A percentile compares a stretch with the other conserved stretches of the same genome.
These are phyloP conservation scores for Phengaris alcon DNA, from an alignment of 2,888 invertebrate genomes.

Conservation along the genomic window DNA sequence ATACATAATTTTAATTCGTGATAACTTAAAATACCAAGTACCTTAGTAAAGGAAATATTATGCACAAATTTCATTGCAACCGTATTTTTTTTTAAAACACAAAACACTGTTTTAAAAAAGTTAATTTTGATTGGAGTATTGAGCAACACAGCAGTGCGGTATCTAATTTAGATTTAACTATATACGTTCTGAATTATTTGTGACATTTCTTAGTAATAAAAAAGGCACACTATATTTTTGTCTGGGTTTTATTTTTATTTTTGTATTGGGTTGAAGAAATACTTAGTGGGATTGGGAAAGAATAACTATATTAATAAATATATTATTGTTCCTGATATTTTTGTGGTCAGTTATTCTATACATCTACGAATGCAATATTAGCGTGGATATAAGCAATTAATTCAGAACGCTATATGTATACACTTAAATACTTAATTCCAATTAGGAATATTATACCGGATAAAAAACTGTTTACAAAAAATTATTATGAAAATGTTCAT, in stretches of 20 bases:
- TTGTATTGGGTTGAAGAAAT: background rate
- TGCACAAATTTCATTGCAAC: background rate
- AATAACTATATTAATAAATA: background rate
- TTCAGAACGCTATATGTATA: slow-evolving; percentile 13
- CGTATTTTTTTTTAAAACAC: background rate
- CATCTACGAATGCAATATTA: background rate
- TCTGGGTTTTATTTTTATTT: background rate
- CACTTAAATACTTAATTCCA: slow-evolving; percentile 21
- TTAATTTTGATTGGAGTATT: background rate
- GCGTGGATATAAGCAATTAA: background rate
- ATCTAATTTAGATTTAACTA: background rate
- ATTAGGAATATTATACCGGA: slow-evolving; percentile 25
- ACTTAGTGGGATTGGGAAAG: background rate
- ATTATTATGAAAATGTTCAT: slow-evolving; percentile 28
- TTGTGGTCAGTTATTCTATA: slow-evolving; percentile 6
- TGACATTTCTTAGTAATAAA: slow-evolving; percentile 18
- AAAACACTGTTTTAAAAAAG: background rate
- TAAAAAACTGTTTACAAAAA: slow-evolving; percentile 16
- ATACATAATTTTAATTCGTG: background rate
- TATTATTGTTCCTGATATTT: background rate
- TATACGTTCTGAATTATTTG: slow-evolving; percentile 26
- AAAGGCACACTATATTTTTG: slow-evolving; percentile 25
- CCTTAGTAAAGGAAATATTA: background rate
- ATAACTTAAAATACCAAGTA: background rate
- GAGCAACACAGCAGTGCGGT: slow-evolving; percentile 10